Base-by-base conservation (phyloP, 2,888 invertebrate species). In the Cataglyphis livida region DNA sequence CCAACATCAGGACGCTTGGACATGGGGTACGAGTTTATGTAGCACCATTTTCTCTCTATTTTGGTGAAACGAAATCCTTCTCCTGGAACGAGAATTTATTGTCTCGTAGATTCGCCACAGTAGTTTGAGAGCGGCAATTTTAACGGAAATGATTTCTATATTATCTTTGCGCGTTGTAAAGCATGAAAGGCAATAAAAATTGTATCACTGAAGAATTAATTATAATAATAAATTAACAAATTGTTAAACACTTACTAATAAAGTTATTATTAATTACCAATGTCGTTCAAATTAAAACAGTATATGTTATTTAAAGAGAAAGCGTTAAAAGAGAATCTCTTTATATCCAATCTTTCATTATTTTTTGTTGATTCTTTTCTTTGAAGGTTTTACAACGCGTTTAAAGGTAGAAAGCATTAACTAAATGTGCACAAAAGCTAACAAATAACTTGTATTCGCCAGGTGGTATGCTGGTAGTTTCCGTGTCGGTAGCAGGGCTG, bases 381-480 rank as follows among this genome's bases (percentile, higher is more conserved):
- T 10, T n/a, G 28, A 18, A 68, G n/a, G n/a, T 44, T 12, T 54
- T 38, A 51, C n/a, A 15, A 15, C 9, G 18, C 21, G 21, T 32
- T 71, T 78, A 18, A 51, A 41, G n/a, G n/a, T 12, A 5, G 25
- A 54, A 41, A 15, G 3, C 21, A 28, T 54, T 76, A 28, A 66
- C 66, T 71, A 25, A 70, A 59, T 25, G 18, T 9, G 9, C 3
- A 59, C 5, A 59, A 0, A 78, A 78, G 18, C 44, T 59, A 78
- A 78, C 41, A 71, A 78, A 59, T 70, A 59, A 41, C 21, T 68
- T 84, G 68, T 18, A 88, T 83, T 88, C 90, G 93, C 28, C 88
- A 97, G 97, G 97, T 90, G 98, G 98, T 74, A 98, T 98, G 98
- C 95, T 98, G 95, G 97, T 98, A 90, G 98, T 98, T 87, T 98